phyloP scores from a whole-genome alignment of 2,797 vertebrate species.

The Gorsachius magnificus region DNA sequence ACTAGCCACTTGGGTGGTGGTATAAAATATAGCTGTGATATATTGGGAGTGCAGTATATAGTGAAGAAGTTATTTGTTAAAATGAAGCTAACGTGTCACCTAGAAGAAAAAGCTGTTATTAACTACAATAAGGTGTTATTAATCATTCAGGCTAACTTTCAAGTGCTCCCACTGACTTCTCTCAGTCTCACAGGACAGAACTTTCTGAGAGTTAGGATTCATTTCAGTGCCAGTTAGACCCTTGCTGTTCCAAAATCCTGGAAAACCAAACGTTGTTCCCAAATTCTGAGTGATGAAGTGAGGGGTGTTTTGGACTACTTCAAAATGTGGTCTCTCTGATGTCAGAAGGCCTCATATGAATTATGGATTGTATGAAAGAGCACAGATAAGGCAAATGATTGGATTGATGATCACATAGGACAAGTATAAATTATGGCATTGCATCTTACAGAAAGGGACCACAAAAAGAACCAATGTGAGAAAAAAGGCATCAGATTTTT shows the following conservation, averaged over 20 bases:
- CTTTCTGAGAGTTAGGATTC: fast-evolving
- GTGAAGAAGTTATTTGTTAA: neutral
- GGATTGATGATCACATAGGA: neutral
- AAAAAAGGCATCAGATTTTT: neutral
- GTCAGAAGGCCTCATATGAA: neutral
- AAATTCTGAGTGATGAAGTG: neutral
- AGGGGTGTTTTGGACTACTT: neutral
- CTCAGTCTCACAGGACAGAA: neutral
- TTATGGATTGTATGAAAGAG: neutral
- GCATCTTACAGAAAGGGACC: neutral
- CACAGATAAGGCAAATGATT: neutral
- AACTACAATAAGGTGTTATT: neutral
- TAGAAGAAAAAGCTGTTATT: neutral
- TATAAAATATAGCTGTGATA: neutral
- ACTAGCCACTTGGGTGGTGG: neutral
- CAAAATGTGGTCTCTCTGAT: neutral
- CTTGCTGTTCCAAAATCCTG: neutral
- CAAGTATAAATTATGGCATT: neutral
- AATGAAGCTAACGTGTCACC: neutral
- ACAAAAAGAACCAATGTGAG: neutral
- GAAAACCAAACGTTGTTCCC: neutral
- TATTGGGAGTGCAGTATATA: neutral
- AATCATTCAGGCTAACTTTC: neutral
- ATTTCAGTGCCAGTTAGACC: neutral
- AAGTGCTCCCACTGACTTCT: neutral